Evolutionary conservation across 1,140 invertebrate genomes (phyloP).

Genomic region (Procambarus clarkii): DNA sequence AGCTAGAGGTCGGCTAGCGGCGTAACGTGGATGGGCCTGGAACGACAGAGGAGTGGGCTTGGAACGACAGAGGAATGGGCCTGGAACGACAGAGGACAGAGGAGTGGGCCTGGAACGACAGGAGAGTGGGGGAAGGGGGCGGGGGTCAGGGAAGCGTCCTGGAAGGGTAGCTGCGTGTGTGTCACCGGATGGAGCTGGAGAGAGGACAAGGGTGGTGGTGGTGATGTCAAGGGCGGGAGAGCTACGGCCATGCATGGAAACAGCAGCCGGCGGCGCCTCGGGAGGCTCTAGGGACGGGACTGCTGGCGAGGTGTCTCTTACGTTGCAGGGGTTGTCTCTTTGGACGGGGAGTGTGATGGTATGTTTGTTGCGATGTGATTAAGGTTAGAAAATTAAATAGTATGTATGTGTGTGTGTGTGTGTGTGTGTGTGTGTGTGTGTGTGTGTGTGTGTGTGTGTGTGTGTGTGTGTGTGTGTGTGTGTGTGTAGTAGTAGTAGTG

Average conservation of each 20-base stretch:
- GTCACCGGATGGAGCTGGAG: slow-evolving; percentile 18
- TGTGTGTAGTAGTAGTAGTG: too few relatives aligned
- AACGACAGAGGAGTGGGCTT: neutral
- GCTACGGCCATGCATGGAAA: slow-evolving; percentile 5
- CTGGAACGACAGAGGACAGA: neutral
- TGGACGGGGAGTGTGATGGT: neutral
- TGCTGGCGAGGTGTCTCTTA: neutral
- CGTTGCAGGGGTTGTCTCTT: neutral
- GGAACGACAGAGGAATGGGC: neutral
- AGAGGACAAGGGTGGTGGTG: neutral
- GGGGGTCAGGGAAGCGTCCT: neutral
- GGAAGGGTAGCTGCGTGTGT: slow-evolving; percentile 17
- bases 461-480: too few relatives aligned
- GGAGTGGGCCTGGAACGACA: neutral
- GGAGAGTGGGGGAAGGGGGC: too few relatives aligned
- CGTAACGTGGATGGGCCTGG: slow-evolving; percentile 37
- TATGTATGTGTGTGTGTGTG: too few relatives aligned
- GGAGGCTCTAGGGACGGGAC: neutral
- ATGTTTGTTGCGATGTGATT: too few relatives aligned
- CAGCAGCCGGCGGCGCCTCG: neutral
- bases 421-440: too few relatives aligned
- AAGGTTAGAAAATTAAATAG: neutral
- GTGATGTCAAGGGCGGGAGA: neutral
- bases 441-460: too few relatives aligned
- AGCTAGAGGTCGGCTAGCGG: slow-evolving; percentile 19